phyloP scores from a whole-genome alignment of 2,113 vertebrate genomes.

The Atractosteus spatula region DNA sequence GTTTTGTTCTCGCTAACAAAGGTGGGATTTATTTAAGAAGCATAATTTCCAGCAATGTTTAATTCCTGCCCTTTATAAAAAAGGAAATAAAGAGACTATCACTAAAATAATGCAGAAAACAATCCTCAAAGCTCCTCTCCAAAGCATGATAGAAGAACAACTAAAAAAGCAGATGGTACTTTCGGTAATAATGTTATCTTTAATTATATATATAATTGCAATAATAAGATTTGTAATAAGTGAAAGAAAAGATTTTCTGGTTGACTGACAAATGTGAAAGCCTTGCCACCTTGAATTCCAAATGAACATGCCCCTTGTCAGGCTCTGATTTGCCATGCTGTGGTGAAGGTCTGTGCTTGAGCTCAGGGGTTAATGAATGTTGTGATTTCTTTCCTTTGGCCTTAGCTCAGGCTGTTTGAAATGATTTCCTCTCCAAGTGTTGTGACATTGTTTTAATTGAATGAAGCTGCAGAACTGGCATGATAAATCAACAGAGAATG shows the following conservation, averaged over 20 bases:
- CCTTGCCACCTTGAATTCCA: conserved; percentile 17
- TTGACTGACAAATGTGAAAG: background rate
- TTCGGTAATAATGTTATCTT: too few species aligned
- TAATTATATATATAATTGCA: too few species aligned
- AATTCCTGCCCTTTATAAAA: too few species aligned
- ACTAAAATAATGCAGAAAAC: too few species aligned
- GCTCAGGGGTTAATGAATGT: conserved; percentile 37
- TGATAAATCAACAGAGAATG: conserved; percentile 51
- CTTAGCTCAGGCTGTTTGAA: conserved; percentile 41
- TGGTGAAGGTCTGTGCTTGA: conserved; percentile 28
- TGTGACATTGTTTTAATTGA: conserved; percentile 62
- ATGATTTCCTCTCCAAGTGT: conserved; percentile 40
- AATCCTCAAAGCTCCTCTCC: too few species aligned
- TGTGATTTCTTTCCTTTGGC: conserved; percentile 28
- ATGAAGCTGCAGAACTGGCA: conserved; percentile 47
- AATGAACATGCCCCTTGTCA: conserved; percentile 28
- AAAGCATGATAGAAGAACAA: too few species aligned
- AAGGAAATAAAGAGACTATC: too few species aligned
- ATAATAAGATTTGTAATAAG: background rate
- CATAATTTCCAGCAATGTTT: too few species aligned
- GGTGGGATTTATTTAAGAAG: too few species aligned
- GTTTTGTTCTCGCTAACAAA: too few species aligned
- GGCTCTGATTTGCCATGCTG: conserved; percentile 3
- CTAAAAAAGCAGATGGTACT: too few species aligned
- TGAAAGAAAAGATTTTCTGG: background rate